phyloP scores from a whole-genome alignment of 1,140 invertebrate species.

The Eumaeus atala region DNA sequence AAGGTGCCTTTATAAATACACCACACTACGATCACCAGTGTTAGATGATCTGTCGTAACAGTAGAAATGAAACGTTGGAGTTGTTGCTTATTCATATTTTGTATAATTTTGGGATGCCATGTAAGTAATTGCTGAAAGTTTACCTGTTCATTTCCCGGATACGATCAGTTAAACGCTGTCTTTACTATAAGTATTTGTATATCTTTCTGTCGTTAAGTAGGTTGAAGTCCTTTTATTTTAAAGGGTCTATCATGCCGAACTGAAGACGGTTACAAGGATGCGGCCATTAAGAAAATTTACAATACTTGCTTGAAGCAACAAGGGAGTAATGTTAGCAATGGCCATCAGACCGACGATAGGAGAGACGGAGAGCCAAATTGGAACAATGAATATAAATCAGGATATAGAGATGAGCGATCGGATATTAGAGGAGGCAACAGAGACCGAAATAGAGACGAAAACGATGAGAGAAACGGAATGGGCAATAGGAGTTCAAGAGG shows the following conservation, averaged over 20 bases:
- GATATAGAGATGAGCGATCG: slow-evolving; percentile 14
- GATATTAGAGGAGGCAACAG: slow-evolving; percentile 31
- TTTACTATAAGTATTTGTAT: too few relatives aligned
- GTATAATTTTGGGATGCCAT: slow-evolving; percentile 28
- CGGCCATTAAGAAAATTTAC: slow-evolving; percentile 56
- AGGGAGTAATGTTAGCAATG: slow-evolving; percentile 33
- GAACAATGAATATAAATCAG: slow-evolving; percentile 5
- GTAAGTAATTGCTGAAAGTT: slow-evolving; percentile 28
- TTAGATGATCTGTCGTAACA: background rate
- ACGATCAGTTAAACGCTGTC: too few relatives aligned
- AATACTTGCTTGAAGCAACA: slow-evolving; percentile 46
- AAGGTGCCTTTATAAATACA: too few relatives aligned
- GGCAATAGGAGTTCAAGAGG: slow-evolving; percentile 20
- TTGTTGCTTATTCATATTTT: slow-evolving; percentile 22
- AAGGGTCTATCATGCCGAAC: slow-evolving; percentile 64
- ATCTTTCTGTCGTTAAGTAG: too few relatives aligned
- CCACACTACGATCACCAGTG: too few relatives aligned
- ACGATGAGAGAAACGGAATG: slow-evolving; percentile 27
- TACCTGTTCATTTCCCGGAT: background rate
- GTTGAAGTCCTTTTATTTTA: slow-evolving; percentile 20
- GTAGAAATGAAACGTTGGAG: slow-evolving; percentile 14
- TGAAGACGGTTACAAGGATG: slow-evolving; percentile 63
- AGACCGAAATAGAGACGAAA: slow-evolving; percentile 29
- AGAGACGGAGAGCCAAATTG: slow-evolving; percentile 20
- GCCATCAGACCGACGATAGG: slow-evolving; percentile 34